Conservation (phyloP, 2,113 vertebrate species). For the Prionailurus viverrinus region DNA sequence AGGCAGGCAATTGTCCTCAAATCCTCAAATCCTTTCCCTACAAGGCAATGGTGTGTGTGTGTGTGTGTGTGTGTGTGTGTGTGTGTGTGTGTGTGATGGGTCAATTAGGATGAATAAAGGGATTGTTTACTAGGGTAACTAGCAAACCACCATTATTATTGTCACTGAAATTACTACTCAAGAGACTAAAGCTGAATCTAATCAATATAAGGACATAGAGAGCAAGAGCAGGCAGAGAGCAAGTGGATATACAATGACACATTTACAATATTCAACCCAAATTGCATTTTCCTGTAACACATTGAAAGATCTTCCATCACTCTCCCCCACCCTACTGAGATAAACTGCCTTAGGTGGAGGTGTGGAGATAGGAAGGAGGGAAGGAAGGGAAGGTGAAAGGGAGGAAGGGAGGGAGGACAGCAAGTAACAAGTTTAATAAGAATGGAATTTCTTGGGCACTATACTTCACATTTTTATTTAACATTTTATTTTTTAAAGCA, state of each 20-base stretch:
- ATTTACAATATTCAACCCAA: not conserved
- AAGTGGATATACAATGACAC: not conserved
- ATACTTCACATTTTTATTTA: not conserved
- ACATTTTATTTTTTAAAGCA: not conserved
- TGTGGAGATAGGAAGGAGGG: not conserved
- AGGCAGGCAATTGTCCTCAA: not conserved
- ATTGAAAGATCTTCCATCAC: not conserved
- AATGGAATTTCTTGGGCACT: not conserved
- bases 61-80: not conserved
- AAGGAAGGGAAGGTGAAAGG: not conserved
- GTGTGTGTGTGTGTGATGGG: not conserved
- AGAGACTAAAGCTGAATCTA: not conserved
- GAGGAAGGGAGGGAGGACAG: not conserved
- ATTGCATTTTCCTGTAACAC: not conserved
- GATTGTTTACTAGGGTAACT: constrained; percentile 1
- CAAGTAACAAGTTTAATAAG: not conserved
- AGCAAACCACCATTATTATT: constrained; percentile 27
- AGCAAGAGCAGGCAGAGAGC: not conserved
- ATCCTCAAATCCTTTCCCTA: not conserved
- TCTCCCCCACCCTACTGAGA: not conserved
- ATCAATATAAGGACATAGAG: not conserved
- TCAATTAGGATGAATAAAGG: constrained; percentile 24
- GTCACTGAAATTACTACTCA: constrained; percentile 55
- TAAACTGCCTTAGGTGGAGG: not conserved
- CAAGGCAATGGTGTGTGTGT: not conserved